Evolutionary conservation across 2,888 invertebrate species (phyloP).

Genomic region (Caenorhabditis japonica): DNA sequence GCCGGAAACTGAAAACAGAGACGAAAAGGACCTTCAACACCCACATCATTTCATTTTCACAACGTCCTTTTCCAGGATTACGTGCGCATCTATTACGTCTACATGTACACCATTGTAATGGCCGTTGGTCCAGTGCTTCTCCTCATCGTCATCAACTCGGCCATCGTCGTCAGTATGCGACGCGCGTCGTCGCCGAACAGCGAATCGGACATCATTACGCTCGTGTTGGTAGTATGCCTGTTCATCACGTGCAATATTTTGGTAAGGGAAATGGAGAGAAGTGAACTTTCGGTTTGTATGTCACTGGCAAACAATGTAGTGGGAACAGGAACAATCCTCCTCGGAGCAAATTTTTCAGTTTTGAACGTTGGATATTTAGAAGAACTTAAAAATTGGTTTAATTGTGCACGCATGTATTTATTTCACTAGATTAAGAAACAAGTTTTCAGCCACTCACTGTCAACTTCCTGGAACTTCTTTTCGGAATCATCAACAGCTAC

Average conservation of each 20-base stretch:
- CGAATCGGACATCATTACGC: slow-evolving; percentile 70
- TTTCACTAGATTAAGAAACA: neutral
- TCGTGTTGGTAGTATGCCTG: slow-evolving; percentile 74
- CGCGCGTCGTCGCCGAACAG: slow-evolving; percentile 36
- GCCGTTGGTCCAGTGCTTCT: slow-evolving; percentile 73
- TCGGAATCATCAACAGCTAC: slow-evolving; percentile 69
- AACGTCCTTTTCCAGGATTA: slow-evolving; percentile 59
- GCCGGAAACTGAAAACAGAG: no score
- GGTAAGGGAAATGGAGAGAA: slow-evolving; percentile 48
- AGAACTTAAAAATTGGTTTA: no score
- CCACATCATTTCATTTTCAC: no score
- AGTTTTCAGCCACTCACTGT: slow-evolving; percentile 72
- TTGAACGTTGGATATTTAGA: no score
- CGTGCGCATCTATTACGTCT: slow-evolving; percentile 70
- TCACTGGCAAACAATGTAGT: no score
- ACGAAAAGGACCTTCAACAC: no score
- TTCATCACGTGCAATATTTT: slow-evolving; percentile 74
- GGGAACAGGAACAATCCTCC: no score
- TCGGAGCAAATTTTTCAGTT: no score
- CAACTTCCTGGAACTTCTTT: slow-evolving; percentile 72
- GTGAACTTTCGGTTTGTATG: no score
- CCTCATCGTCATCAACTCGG: slow-evolving; percentile 68
- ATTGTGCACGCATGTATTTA: neutral
- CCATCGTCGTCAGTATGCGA: slow-evolving; percentile 68
- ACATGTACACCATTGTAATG: slow-evolving; percentile 74